Conservation (phyloP, 2,113 vertebrate genomes). For the rat (Rattus norvegicus) region DNA sequence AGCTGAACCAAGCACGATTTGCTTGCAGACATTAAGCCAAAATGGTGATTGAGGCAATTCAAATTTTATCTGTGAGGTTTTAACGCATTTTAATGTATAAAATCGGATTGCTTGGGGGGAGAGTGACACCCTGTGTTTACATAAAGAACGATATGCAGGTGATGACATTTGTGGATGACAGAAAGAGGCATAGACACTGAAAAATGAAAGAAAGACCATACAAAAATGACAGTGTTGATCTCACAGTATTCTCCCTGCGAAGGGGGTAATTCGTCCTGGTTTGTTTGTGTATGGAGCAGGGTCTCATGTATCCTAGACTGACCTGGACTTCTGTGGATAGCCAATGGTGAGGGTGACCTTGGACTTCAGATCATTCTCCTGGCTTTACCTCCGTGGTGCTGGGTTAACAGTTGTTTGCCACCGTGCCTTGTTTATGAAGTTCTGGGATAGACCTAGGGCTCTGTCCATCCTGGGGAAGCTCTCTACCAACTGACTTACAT, state of each 20-base stretch:
- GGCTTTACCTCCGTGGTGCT: too few relatives aligned
- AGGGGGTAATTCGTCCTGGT: neutral
- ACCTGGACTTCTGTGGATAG: neutral
- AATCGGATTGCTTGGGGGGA: neutral
- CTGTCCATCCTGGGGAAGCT: neutral
- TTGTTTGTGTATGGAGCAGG: neutral
- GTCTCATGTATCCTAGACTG: neutral
- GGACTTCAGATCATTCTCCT: neutral
- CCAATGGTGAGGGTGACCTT: neutral
- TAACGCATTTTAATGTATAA: neutral
- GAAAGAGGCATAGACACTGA: neutral
- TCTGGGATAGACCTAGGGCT: neutral
- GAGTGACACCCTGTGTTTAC: neutral
- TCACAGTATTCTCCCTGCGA: neutral
- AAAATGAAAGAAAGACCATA: neutral
- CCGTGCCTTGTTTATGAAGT: neutral
- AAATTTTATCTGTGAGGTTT: neutral
- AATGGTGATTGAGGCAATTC: slow-evolving; percentile 6
- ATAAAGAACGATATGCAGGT: neutral
- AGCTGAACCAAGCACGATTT: slow-evolving; percentile 40
- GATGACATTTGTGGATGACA: neutral
- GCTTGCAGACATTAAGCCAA: neutral
- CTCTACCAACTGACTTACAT: neutral
- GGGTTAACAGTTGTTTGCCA: neutral
- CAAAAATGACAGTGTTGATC: neutral